phyloP scores from a whole-genome alignment of 2,113 vertebrate species.

The Cepphus grylle region DNA sequence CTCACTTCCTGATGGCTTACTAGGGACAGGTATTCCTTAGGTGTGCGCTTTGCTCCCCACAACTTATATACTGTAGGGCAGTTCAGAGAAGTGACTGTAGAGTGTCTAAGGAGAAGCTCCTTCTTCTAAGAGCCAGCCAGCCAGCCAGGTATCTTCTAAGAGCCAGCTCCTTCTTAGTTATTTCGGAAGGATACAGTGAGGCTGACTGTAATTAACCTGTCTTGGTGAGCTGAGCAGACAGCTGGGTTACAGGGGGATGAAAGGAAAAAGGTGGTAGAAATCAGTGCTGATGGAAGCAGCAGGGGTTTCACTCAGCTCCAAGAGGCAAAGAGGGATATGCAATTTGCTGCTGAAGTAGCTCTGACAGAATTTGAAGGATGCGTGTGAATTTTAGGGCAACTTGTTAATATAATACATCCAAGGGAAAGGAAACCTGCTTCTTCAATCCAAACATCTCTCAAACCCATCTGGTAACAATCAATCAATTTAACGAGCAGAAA shows the following conservation, averaged over 20 bases:
- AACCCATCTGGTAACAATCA: conserved; percentile 6
- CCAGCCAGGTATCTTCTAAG: too few species aligned
- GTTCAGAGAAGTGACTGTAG: not conserved
- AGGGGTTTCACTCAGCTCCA: not conserved
- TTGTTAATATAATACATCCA: not conserved
- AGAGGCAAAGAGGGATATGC: not conserved
- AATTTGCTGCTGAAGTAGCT: not conserved
- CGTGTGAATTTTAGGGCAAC: not conserved
- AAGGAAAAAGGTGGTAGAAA: not conserved
- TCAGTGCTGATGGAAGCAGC: not conserved
- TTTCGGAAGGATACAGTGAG: not conserved
- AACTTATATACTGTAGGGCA: not conserved
- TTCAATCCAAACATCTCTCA: not conserved
- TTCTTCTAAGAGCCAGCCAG: too few species aligned
- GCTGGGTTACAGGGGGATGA: not conserved
- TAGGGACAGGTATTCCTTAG: not conserved
- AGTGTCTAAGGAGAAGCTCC: not conserved
- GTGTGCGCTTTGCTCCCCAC: not conserved
- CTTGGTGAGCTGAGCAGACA: not conserved
- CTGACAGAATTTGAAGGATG: not conserved
- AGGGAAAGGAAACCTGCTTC: not conserved
- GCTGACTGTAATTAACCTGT: not conserved
- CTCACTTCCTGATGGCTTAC: not conserved
- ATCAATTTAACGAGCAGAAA: conserved; percentile 30
- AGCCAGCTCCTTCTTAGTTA: not conserved